Percentiles rank a stretch among this genome's conserved stretches.
Conservation (phyloP, 2,888 invertebrate species). For the Chrysolina oricalcia region DNA sequence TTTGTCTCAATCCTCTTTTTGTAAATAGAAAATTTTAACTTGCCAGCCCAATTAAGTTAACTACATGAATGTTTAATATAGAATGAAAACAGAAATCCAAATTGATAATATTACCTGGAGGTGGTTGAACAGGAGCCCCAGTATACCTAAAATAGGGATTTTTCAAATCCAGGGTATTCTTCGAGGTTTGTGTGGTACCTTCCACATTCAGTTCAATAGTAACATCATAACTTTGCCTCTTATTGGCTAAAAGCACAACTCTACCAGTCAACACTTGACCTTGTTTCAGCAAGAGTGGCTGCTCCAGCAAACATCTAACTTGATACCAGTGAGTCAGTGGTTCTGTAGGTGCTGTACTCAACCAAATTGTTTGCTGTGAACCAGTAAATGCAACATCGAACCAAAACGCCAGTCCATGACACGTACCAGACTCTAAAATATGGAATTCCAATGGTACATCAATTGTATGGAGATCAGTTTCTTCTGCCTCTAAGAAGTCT, state of each 20-base stretch:
- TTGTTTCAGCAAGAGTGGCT: conserved; percentile 94
- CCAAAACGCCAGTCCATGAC: conserved; percentile 99
- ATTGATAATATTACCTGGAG: conserved; percentile 75
- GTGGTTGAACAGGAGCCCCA: conserved; percentile 92
- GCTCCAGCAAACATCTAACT: conserved; percentile 85
- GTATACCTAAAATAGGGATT: conserved; percentile 99
- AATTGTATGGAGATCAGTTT: conserved; percentile 95
- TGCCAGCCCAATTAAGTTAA: too few relatives aligned
- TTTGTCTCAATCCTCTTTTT: too few relatives aligned
- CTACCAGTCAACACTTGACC: conserved; percentile 93
- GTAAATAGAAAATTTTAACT: too few relatives aligned
- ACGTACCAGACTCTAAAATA: conserved; percentile 92
- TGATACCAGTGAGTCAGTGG: conserved; percentile 94
- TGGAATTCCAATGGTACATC: conserved; percentile 96
- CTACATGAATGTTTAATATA: too few relatives aligned
- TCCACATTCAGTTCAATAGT: conserved; percentile 95
- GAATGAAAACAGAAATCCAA: neutral
- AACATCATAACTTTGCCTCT: conserved; percentile 98
- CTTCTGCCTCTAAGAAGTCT: conserved; percentile 93
- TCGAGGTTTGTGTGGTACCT: conserved; percentile 88
- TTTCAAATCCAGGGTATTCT: conserved; percentile 96
- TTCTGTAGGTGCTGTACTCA: conserved; percentile 98
- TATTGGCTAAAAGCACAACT: conserved; percentile 92
- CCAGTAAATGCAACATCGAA: conserved; percentile 98
- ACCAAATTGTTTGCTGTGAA: conserved; percentile 91